Evolutionary conservation across 2,888 invertebrate genomes (phyloP).

Genomic region (Platycnemis pennipes): DNA sequence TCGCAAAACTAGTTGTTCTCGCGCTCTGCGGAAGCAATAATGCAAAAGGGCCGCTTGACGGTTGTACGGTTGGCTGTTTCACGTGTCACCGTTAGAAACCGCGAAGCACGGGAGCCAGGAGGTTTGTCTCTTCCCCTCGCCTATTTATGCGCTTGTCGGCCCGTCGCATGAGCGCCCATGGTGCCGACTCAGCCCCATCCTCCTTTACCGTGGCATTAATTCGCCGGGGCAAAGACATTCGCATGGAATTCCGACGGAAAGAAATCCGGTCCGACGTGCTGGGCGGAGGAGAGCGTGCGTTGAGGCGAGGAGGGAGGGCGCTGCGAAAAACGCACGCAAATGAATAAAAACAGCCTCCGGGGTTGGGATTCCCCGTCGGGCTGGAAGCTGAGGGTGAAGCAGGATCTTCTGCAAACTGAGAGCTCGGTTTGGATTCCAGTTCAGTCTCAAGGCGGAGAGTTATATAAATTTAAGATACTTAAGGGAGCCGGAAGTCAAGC

Average conservation of each 20-base stretch:
- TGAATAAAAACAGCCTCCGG: background rate
- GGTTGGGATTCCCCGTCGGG: background rate
- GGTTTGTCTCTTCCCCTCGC: background rate
- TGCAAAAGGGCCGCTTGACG: background rate
- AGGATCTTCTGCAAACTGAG: too few species aligned
- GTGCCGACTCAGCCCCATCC: background rate
- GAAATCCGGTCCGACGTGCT: background rate
- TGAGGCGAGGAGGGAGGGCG: background rate
- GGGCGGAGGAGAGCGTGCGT: background rate
- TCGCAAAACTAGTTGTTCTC: background rate
- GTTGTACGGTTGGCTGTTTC: background rate
- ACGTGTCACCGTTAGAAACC: background rate
- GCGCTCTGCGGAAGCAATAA: background rate
- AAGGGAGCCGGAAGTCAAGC: too few species aligned
- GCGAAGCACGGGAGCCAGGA: background rate
- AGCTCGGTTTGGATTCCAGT: too few species aligned
- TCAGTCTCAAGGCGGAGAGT: too few species aligned
- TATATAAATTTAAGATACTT: too few species aligned
- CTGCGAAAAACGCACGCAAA: background rate
- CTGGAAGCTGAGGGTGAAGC: too few species aligned
- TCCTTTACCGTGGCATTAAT: background rate
- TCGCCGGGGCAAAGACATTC: background rate
- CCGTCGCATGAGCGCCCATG: background rate
- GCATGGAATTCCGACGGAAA: background rate
- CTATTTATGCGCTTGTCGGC: conserved; percentile 7